Evolutionary conservation across 2,797 vertebrate genomes (phyloP), one percentile per base, ranked within the genome.

Genomic region (Chrosomus eos): DNA sequence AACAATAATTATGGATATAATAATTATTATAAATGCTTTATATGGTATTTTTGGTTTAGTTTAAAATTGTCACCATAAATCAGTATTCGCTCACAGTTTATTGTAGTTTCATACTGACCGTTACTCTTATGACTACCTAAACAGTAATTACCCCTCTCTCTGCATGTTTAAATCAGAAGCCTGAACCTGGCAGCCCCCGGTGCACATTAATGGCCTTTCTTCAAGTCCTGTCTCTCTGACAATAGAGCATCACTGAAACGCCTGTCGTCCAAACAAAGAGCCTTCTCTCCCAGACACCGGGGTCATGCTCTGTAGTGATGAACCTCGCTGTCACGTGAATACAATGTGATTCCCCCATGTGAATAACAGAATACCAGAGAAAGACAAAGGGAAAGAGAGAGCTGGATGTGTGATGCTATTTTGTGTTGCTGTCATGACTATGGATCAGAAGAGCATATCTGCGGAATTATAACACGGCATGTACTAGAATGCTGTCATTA

Each of bases 401-500:
- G 43, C 40, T 43, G 64, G 68, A 77, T 64, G 67, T 82, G 77
- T 85, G 79, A 85, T 86, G 76, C 85, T 64, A 72, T 86, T 80
- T 66, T 67, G 79, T 66, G 60, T 75, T 80, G 53, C 73, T 71
- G 82, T 71, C 86, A 87, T 81, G 67, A 75, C 75, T 88, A 81
- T 40, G 55, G 81, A 84, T 87, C 86, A 89, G 85, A 83, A 89
- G 87, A 81, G 82, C 81, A 85, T 48, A 75, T 68, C 80, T 83
- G 67, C 81, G 62, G 72, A 85, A 72, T 83, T 67, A 76, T 51
- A 60, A 58, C 33, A 71, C 36, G 4, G 7, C 53, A 14, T 80
- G 66, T 40, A 5, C 68, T 48, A 71, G 28, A 78, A 68, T n/a
- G 23, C 51, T 21, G 40, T 31, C 23, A 58, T 72, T 78, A 80